These are phyloP conservation scores for Diadromus collaris DNA, from an alignment of 2,888 invertebrate species.

Conservation along the genomic window DNA sequence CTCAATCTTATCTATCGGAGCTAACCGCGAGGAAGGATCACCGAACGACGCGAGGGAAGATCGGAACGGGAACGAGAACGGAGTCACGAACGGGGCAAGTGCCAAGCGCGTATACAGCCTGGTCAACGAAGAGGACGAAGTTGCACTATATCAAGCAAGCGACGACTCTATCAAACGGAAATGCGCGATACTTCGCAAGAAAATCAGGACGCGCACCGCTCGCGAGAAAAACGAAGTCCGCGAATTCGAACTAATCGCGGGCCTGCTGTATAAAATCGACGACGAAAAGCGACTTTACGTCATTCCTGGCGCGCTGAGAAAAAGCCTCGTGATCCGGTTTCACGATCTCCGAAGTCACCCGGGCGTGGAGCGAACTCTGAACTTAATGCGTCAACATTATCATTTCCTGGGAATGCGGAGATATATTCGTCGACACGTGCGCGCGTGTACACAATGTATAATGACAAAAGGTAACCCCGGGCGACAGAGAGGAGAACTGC, in stretches of 20 bases:
- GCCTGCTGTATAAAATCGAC: conserved; percentile 39
- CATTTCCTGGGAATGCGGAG: conserved; percentile 62
- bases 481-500: conserved; percentile 60
- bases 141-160: conserved; percentile 1
- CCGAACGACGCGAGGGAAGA: neutral
- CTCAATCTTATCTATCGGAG: neutral
- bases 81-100: neutral
- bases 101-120: neutral
- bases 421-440: conserved; percentile 62
- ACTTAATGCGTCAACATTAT: conserved; percentile 56
- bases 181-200: conserved; percentile 8
- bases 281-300: conserved; percentile 35
- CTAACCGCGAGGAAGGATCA: neutral
- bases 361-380: conserved; percentile 58
- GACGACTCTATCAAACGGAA: conserved; percentile 6
- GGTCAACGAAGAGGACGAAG: conserved; percentile 2
- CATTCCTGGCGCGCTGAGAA: conserved; percentile 39
- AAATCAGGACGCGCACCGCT: neutral
- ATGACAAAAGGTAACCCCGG: conserved; percentile 60
- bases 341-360: conserved; percentile 64
- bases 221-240: neutral
- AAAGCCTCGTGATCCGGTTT: conserved; percentile 51
- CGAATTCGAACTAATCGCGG: conserved; percentile 39
- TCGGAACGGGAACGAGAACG: neutral
- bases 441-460: conserved; percentile 64